Evolutionary conservation across 2,113 vertebrate genomes (phyloP).

Genomic region (Rhinolophus sinicus): DNA sequence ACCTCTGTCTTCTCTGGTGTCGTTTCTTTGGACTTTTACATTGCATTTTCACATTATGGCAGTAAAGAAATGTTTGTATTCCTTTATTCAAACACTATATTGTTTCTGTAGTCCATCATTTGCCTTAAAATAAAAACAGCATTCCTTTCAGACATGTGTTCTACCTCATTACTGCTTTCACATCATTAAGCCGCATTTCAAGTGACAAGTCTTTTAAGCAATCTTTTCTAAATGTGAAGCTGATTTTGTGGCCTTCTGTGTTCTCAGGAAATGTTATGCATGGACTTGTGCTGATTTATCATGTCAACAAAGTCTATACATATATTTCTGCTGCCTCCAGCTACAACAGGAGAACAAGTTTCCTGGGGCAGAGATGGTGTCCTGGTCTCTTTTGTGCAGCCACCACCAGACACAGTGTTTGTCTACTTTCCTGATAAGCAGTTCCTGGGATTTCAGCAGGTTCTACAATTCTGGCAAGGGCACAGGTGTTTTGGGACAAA

Average conservation of each 20-base stretch:
- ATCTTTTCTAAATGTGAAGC: neutral
- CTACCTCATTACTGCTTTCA: neutral
- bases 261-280: neutral
- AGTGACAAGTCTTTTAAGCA: neutral
- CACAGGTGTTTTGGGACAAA: neutral
- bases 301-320: neutral
- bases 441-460: neutral
- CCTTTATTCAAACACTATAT: neutral
- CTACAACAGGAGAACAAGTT: neutral
- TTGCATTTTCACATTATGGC: neutral
- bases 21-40: neutral
- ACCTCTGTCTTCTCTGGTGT: neutral
- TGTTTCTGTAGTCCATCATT: neutral
- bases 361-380: neutral
- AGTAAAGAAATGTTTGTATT: neutral
- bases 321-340: neutral
- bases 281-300: neutral
- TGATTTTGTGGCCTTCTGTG: neutral
- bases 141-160: neutral
- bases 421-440: neutral
- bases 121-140: constrained; percentile 9
- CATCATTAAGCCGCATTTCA: neutral
- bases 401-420: neutral
- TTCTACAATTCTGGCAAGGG: neutral
- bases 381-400: accelerated